These are phyloP conservation scores for Plodia interpunctella DNA, from an alignment of 1,140 invertebrate species.

Conservation along the genomic window DNA sequence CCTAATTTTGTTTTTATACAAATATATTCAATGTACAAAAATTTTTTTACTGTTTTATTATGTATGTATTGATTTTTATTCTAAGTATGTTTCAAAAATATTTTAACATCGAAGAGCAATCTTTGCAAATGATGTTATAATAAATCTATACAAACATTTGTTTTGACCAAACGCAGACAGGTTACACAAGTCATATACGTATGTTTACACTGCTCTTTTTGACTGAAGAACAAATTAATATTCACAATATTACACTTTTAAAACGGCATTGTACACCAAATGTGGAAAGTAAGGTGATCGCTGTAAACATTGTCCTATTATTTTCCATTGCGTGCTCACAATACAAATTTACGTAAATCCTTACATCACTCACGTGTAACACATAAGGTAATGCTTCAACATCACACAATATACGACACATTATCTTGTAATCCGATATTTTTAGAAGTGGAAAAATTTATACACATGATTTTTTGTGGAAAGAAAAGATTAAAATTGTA, in stretches of 20 bases:
- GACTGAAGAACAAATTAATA: not conserved
- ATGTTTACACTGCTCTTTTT: not conserved
- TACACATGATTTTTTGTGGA: not conserved
- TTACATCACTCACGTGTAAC: not conserved
- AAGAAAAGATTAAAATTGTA: too few relatives aligned
- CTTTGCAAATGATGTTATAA: too few relatives aligned
- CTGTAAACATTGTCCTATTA: not conserved
- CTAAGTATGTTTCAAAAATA: too few relatives aligned
- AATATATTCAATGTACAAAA: too few relatives aligned
- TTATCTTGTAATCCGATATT: not conserved
- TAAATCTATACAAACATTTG: too few relatives aligned
- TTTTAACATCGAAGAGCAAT: too few relatives aligned
- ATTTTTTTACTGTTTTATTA: too few relatives aligned
- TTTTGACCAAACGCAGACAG: too few relatives aligned
- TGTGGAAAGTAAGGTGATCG: not conserved
- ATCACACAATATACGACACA: not conserved
- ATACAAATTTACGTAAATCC: not conserved
- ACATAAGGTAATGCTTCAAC: not conserved
- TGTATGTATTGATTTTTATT: too few relatives aligned
- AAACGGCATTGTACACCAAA: not conserved
- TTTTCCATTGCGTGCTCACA: not conserved
- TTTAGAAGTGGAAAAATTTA: not conserved
- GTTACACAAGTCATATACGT: not conserved
- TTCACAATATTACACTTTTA: not conserved
- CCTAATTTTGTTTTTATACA: too few relatives aligned